phyloP scores from a whole-genome alignment of 1,140 invertebrate species.

The Platyura marginata region DNA sequence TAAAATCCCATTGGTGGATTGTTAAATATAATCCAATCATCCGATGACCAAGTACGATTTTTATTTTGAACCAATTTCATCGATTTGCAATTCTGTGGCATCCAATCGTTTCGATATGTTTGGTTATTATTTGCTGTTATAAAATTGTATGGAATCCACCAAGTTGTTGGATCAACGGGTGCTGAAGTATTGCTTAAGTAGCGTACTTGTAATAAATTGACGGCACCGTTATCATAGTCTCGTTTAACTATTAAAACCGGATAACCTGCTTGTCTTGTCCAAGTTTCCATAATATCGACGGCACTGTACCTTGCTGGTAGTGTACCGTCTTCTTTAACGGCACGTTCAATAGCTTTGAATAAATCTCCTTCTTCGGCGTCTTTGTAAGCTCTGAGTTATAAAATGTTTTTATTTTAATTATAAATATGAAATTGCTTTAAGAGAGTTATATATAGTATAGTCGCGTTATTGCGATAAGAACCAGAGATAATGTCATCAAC shows the following conservation, averaged over 20 bases:
- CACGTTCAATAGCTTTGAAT: slow-evolving; percentile 40
- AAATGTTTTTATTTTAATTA: not conserved
- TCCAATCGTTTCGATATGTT: slow-evolving; percentile 23
- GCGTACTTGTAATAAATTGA: slow-evolving; percentile 25
- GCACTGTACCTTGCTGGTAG: slow-evolving; percentile 11
- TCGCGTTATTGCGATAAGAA: not conserved
- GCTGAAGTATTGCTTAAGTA: slow-evolving; percentile 11
- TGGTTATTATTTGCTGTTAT: slow-evolving; percentile 20
- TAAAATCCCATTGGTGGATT: slow-evolving; percentile 21
- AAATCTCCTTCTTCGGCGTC: slow-evolving; percentile 42
- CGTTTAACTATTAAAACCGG: slow-evolving; percentile 38
- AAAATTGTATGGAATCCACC: slow-evolving; percentile 35
- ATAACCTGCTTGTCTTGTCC: slow-evolving; percentile 46
- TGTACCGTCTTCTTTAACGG: slow-evolving; percentile 20
- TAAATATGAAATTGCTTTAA: not conserved
- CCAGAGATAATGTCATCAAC: not conserved
- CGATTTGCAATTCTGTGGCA: no score
- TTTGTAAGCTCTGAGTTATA: slow-evolving; percentile 16
- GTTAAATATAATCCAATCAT: slow-evolving; percentile 8
- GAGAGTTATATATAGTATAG: not conserved
- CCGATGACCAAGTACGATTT: slow-evolving; percentile 15
- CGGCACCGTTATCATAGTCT: slow-evolving; percentile 20
- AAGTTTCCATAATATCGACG: slow-evolving; percentile 36
- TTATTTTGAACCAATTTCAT: not conserved
- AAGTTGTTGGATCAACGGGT: slow-evolving; percentile 8